Evolutionary conservation across 2,888 invertebrate genomes (phyloP), one percentile per base, ranked within the genome.

Genomic region (Trachelus troglodyta): DNA sequence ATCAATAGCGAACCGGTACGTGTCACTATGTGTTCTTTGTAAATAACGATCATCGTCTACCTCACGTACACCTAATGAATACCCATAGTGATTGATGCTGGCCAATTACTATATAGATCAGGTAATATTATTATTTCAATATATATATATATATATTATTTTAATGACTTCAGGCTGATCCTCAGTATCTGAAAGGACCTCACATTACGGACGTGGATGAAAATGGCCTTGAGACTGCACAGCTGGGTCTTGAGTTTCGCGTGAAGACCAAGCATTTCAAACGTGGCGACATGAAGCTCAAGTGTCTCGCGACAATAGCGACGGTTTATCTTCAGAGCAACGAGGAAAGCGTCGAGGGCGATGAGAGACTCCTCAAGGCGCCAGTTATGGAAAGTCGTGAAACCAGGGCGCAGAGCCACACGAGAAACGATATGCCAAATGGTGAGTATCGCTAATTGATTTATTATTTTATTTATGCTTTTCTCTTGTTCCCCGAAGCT

Each of bases 241-340:
- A 94, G 77, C 92, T 96, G 73, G 95, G 95, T 23, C 93, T 97
- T 81, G 95, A 97, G 91, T 97, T 97, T 92, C 94, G 94, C 89
- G 96, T 96, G 81, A 94, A 94, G 87, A 94, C 94, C 82, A 95
- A 95, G 90, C 96, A 97, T 92, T 97, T 97, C 93, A 94, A 94
- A 89, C 94, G 94, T 85, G 96, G 96, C 89, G 96, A 97, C 92
- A 94, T 97, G 93, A 97, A 97, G 91, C 93, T 97, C 86, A 97
- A 97, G 93, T 97, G 97, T 92, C 94, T 97, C 89, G 97, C 97
- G 76, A 96, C 96, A 84, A 97, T 97, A 91, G 96, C 96, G 69
- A 95, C 96, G 30, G 95, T 97, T 30, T 97, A 97, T 92, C 95
- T 95, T 94, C 94, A 95, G 82, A 96, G 96, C 89, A 97, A 97